Conservation (phyloP, 2,888 invertebrate genomes). For the Brachyopa scutellaris region DNA sequence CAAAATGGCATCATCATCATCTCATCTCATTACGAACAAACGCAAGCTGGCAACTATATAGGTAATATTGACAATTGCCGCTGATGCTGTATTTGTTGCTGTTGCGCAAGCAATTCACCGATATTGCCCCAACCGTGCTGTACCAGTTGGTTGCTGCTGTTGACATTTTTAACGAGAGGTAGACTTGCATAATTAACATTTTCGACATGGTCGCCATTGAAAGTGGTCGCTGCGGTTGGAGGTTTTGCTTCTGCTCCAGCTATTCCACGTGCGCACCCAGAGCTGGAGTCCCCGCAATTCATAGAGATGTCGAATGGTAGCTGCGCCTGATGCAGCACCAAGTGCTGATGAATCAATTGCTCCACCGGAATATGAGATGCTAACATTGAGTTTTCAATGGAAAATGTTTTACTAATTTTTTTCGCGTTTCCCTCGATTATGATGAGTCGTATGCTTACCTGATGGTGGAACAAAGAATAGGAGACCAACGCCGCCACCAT, state of each 20-base stretch:
- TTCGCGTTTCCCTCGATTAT: too few species aligned
- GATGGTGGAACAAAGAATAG: conserved; percentile 53
- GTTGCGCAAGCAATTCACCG: conserved; percentile 34
- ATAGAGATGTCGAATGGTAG: conserved; percentile 57
- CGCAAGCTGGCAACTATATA: conserved; percentile 25
- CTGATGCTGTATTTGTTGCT: conserved; percentile 36
- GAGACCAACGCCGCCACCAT: conserved; percentile 37
- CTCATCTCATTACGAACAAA: conserved; percentile 15
- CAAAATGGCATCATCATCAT: conserved; percentile 18
- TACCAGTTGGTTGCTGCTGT: conserved; percentile 18
- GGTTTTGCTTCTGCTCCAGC: neutral
- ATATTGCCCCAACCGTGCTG: conserved; percentile 18
- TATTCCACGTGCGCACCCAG: neutral
- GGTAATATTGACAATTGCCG: conserved; percentile 31
- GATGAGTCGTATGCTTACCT: conserved; percentile 32
- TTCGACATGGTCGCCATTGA: conserved; percentile 24
- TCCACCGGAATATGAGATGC: conserved; percentile 61
- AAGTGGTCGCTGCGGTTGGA: conserved; percentile 9
- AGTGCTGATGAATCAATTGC: conserved; percentile 63
- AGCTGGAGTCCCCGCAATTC: conserved; percentile 32
- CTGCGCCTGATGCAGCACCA: conserved; percentile 47
- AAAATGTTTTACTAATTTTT: conserved; percentile 12
- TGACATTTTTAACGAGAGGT: conserved; percentile 50
- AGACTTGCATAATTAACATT: conserved; percentile 56
- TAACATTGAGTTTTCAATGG: conserved; percentile 62